Conservation (phyloP, 2,888 invertebrate genomes). For the Drosophila falleni region DNA sequence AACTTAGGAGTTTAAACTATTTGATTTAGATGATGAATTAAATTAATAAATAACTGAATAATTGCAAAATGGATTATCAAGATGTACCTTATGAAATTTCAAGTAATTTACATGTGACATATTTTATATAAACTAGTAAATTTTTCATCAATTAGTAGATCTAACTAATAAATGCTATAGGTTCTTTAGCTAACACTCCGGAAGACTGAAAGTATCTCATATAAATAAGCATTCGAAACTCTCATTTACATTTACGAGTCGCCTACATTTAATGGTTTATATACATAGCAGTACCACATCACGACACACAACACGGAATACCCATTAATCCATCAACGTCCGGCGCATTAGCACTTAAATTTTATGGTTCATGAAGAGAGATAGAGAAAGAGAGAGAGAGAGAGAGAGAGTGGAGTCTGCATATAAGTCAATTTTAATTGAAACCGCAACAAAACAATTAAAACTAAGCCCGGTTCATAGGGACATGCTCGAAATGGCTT, state of each 20-base stretch:
- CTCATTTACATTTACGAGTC: slow-evolving; percentile 45
- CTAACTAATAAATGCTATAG: not conserved
- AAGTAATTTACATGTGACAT: too few relatives aligned
- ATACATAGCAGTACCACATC: slow-evolving; percentile 3
- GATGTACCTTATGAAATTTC: too few relatives aligned
- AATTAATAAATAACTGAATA: not conserved
- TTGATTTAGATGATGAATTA: too few relatives aligned
- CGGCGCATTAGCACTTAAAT: slow-evolving; percentile 54
- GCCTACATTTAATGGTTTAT: slow-evolving; percentile 38
- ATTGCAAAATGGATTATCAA: not conserved
- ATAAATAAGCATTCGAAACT: slow-evolving; percentile 1
- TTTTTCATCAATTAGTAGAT: not conserved
- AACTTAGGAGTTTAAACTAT: not conserved
- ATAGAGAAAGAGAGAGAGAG: too few relatives aligned
- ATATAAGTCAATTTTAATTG: slow-evolving; percentile 73
- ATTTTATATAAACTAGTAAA: not conserved
- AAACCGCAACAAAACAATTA: slow-evolving; percentile 78
- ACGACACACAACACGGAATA: slow-evolving; percentile 21
- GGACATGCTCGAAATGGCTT: slow-evolving; percentile 24
- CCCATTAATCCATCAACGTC: slow-evolving; percentile 56
- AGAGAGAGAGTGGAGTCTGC: slow-evolving; percentile 6
- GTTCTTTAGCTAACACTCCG: slow-evolving; percentile 17
- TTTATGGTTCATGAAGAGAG: slow-evolving; percentile 28
- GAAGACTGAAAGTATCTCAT: slow-evolving; percentile 14
- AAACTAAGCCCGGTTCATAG: slow-evolving; percentile 57